A percentile compares a stretch with the other conserved stretches of the same genome.
Conservation (phyloP, 2,888 invertebrate species). For the Mimumesa dahlbomi region DNA sequence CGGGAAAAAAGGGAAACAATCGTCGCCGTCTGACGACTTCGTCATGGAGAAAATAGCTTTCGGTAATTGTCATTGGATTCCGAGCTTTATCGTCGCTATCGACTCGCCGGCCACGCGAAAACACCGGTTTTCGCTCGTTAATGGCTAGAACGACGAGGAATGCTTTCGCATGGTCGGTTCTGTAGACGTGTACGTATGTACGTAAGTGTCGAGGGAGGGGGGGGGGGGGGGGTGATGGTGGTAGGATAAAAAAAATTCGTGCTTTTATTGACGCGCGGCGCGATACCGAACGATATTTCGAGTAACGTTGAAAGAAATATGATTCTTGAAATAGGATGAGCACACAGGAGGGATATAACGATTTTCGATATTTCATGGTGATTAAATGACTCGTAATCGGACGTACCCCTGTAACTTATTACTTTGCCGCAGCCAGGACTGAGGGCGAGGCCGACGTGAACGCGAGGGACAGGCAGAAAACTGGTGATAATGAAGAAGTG, state of each 20-base stretch:
- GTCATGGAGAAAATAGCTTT: too few species aligned
- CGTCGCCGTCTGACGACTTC: too few species aligned
- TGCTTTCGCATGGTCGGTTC: too few species aligned
- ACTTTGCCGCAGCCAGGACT: constrained; percentile 16
- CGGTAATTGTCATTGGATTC: too few species aligned
- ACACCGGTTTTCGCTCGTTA: too few species aligned
- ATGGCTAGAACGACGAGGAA: too few species aligned
- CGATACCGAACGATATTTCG: constrained; percentile 8
- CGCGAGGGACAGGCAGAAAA: constrained; percentile 5
- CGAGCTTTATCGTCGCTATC: too few species aligned
- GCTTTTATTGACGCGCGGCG: background rate
- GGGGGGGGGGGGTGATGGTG: background rate
- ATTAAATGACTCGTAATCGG: constrained; percentile 48
- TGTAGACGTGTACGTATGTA: background rate
- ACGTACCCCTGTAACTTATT: constrained; percentile 38
- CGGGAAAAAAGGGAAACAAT: too few species aligned
- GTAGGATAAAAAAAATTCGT: background rate
- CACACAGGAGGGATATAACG: constrained; percentile 28
- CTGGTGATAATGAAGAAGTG: constrained; percentile 17
- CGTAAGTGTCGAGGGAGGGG: background rate
- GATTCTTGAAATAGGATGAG: constrained; percentile 27
- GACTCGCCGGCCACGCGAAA: too few species aligned
- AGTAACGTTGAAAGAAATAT: constrained; percentile 1
- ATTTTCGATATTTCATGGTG: constrained; percentile 47
- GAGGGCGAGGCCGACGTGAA: constrained; percentile 23